Conservation (phyloP, 2,888 invertebrate genomes). For the Drosophila meridionalis region DNA sequence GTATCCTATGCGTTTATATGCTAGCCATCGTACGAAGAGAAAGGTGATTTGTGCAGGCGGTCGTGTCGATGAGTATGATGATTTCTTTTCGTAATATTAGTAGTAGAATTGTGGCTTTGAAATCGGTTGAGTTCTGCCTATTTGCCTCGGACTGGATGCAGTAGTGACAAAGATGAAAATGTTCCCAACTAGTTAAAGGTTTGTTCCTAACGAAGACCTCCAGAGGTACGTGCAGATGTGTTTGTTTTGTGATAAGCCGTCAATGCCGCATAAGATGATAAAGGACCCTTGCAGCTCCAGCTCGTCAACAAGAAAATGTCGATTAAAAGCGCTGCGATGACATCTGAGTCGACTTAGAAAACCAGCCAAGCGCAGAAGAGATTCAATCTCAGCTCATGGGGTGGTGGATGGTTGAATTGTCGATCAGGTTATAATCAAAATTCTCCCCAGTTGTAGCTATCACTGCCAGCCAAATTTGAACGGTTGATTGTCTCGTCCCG, state of each 20-base stretch:
- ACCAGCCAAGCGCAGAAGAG: slow-evolving; percentile 10
- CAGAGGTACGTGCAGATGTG: slow-evolving; percentile 30
- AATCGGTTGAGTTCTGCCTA: slow-evolving; percentile 36
- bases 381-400: slow-evolving; percentile 18
- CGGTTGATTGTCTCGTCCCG: slow-evolving; percentile 23
- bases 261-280: slow-evolving; percentile 24
- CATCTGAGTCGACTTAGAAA: slow-evolving; percentile 31
- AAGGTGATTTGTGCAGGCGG: slow-evolving; percentile 42
- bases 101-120: slow-evolving; percentile 30
- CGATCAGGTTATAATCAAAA: slow-evolving; percentile 15
- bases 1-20: slow-evolving; percentile 31
- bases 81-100: slow-evolving; percentile 34
- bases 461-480: slow-evolving; percentile 27
- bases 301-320: slow-evolving; percentile 15
- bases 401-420: slow-evolving; percentile 16
- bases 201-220: slow-evolving; percentile 31
- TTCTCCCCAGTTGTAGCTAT: slow-evolving; percentile 27
- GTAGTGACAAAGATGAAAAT: slow-evolving; percentile 30
- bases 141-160: slow-evolving; percentile 18
- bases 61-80: slow-evolving; percentile 61
- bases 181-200: slow-evolving; percentile 15
- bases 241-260: slow-evolving; percentile 26
- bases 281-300: slow-evolving; percentile 14
- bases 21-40: slow-evolving; percentile 45
- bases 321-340: slow-evolving; percentile 27